Evolutionary conservation across 2,888 invertebrate genomes (phyloP), one percentile per base, ranked within the genome.

Genomic region (Lasioglossum lativentre): DNA sequence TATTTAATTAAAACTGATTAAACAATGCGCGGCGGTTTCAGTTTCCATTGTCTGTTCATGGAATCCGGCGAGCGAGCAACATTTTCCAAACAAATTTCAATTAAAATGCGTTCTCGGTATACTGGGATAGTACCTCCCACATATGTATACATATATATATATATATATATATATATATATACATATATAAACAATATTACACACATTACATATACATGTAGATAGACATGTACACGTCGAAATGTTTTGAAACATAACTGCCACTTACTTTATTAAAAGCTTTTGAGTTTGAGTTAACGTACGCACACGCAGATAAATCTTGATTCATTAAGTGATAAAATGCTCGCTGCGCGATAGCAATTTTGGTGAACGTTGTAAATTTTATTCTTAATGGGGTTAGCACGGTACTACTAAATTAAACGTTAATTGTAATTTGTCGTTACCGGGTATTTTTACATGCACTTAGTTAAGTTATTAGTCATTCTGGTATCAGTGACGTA

Each of bases 301-400:
- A 45, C 23, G 16, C 16, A 16, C 8, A 16, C 10, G 1, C 47
- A n/a, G 42, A 72, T 40, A 47, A 10, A 40, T 40, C 71, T 75
- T 75, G 75, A 16, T n/a, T 16, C 45, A 30, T 12, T 40, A 10
- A 14, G 38, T 56, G 68, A 80, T 81, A 81, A 83, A 83, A 81
- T 38, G 56, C 45, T 30, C 47, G 47, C 19, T n/a, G 27, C 34
- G 34, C 68, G 19, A 42, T 16, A 56, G 66, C 52, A 76, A 80
- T 83, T 83, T 56, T 30, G 71, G 23, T 78, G 75, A 19, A 75
- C 1, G 16, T 75, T 14, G 34, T 84, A 75, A 85, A 78, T 85
- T 71, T 72, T 42, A 71, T 66, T 75, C 47, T 38, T 71, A 66
- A 75, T 84, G 78, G 63, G 63, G 27, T 80, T 85, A 85, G 71